Base-by-base conservation (phyloP, 1,140 invertebrate genomes). In the Leguminivora glycinivorella region DNA sequence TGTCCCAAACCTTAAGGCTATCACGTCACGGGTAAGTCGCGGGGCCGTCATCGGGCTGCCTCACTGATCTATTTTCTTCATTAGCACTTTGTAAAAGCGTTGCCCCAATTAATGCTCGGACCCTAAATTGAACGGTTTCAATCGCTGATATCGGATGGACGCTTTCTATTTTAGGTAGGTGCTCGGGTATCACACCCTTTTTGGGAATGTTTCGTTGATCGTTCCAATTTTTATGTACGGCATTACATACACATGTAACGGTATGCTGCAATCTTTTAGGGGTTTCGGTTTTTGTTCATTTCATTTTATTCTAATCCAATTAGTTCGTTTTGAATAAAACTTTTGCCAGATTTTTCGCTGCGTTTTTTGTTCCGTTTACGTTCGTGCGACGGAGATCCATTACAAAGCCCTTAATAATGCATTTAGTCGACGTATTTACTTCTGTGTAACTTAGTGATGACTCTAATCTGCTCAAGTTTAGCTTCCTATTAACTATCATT, bases 31-130 rank as follows among this genome's bases (percentile, higher is more conserved):
- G 63, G 63, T 14, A n/a, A 17, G 25, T 25, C 22, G 67, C 19
- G 10, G 40, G 34, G 38, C 24, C 40, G 19, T 52, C 67, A 43
- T 25, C 47, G 52, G 67, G 60, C 24, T 72, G 52, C 26, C 72
- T 75, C 67, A 66, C 72, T 78, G 72, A 78, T 78, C 71, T 74
- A 77, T 71, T 80, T 77, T 77, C 70, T 38, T 67, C 73, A 73
- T 75, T 80, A 75, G 60, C 66, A 52, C 66, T 70, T 58, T 26
- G 34, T 66, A 71, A 72, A 69, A 70, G 66, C 67, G 40, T 63
- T 73, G 63, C 56, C 68, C 69, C 68, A 73, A 75, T 77, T 72
- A 63, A 29, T 63, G 56, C n/a, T 58, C 24, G 26, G 58, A 63
- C 26, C 25, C 58, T 9, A 63, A 63, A 63, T 63, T 63, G 58